A percentile compares a stretch with the other conserved stretches of the same genome.
These are phyloP conservation scores for Lerista edwardsae DNA, from an alignment of 2,797 vertebrate genomes.

Conservation along the genomic window DNA sequence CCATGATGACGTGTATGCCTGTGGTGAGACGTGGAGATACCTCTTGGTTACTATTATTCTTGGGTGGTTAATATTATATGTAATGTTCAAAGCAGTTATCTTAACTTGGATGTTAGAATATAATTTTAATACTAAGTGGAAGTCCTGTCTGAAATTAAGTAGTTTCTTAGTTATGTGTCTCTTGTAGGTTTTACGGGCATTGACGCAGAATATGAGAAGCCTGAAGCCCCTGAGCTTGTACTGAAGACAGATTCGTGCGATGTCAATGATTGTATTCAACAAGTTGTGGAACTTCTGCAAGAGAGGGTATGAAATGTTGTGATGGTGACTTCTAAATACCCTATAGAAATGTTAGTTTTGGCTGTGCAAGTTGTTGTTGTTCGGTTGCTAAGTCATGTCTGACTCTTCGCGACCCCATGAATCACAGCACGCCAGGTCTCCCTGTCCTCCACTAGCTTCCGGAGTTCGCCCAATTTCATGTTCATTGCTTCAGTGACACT, in stretches of 20 bases:
- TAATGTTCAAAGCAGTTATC: neutral
- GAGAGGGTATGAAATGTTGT: constrained; percentile 85
- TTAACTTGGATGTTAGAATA: no score
- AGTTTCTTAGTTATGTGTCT: neutral
- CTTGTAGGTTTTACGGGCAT: constrained; percentile 95
- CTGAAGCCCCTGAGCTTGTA: constrained; percentile 94
- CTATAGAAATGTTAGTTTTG: neutral
- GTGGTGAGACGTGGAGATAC: neutral
- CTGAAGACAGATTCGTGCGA: constrained; percentile 95
- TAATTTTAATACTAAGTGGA: neutral
- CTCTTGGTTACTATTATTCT: neutral
- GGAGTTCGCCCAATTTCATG: no score
- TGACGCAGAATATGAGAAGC: constrained; percentile 97
- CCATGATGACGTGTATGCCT: neutral
- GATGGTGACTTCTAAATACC: neutral
- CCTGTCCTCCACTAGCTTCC: no score
- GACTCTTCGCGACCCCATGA: no score
- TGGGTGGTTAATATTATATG: neutral
- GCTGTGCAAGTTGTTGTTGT: neutral
- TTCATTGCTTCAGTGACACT: no score
- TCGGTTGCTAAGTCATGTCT: no score
- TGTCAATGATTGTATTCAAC: constrained; percentile 95
- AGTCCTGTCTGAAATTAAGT: neutral
- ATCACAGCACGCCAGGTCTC: no score
- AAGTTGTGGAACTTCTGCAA: constrained; percentile 96